phyloP scores from a whole-genome alignment of 2,797 vertebrate genomes.

The Platyrinchus mystaceus region DNA sequence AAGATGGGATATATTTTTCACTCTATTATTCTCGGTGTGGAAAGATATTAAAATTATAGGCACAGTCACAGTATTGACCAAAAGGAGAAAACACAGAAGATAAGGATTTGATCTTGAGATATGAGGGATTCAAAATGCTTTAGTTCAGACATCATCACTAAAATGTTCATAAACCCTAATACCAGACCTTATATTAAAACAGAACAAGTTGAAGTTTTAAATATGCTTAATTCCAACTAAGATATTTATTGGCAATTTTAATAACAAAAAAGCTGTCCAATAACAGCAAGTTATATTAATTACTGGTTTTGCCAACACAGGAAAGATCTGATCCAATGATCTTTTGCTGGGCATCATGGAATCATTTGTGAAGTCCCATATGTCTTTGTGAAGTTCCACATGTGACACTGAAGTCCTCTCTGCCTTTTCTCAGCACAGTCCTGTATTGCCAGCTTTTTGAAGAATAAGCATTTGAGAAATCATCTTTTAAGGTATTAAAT shows the following conservation, averaged over 20 bases:
- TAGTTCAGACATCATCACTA: neutral
- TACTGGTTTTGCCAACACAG: neutral
- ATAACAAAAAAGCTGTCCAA: neutral
- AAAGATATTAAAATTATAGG: neutral
- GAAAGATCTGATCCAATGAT: neutral
- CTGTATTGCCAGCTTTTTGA: neutral
- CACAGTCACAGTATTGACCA: neutral
- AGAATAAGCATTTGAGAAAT: neutral
- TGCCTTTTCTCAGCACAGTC: neutral
- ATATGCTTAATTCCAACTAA: neutral
- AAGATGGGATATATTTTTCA: neutral
- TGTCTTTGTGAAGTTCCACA: neutral
- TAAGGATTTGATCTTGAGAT: neutral
- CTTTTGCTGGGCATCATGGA: neutral
- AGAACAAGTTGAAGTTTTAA: neutral
- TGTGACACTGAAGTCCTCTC: neutral
- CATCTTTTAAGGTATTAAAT: neutral
- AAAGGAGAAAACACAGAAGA: neutral
- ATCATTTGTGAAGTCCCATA: neutral
- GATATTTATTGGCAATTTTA: neutral
- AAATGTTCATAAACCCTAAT: neutral
- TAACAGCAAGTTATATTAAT: neutral
- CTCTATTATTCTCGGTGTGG: neutral
- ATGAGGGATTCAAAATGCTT: neutral
- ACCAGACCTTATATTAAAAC: neutral